phyloP scores from a whole-genome alignment of 2,888 invertebrate species.

The Hofmannophila pseudospretella region DNA sequence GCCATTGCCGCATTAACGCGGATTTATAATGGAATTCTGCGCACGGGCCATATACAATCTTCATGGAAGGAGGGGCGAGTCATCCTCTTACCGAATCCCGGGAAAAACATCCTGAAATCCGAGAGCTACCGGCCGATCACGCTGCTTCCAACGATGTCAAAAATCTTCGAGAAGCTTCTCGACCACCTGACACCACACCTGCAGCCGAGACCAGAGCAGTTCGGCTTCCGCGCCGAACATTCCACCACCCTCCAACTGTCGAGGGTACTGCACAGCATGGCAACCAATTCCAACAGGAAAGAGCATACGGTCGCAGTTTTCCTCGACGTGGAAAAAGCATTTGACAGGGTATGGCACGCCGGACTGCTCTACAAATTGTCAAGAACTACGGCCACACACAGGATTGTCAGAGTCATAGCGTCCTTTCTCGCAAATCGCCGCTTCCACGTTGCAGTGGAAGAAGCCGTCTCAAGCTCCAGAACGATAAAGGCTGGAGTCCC shows the following conservation, averaged over 20 bases:
- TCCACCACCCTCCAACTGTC: slow-evolving; percentile 25
- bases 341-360: no score
- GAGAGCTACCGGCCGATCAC: slow-evolving; percentile 18
- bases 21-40: slow-evolving; percentile 16
- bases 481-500: slow-evolving; percentile 19
- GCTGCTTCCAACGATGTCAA: background rate
- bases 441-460: slow-evolving; percentile 18
- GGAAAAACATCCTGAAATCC: slow-evolving; percentile 13
- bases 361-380: slow-evolving; percentile 26
- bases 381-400: slow-evolving; percentile 5
- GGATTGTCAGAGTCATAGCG: slow-evolving; percentile 10
- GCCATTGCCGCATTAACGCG: slow-evolving; percentile 9
- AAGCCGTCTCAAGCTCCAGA: background rate
- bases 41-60: slow-evolving; percentile 17
- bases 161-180: slow-evolving; percentile 2
- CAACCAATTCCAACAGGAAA: slow-evolving; percentile 7
- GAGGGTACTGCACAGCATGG: slow-evolving; percentile 19
- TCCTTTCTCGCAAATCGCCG: slow-evolving; percentile 14
- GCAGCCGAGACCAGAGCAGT: slow-evolving; percentile 16
- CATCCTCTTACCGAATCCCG: slow-evolving; percentile 19
- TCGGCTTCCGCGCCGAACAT: slow-evolving; percentile 20
- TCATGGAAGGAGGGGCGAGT: slow-evolving; percentile 15
- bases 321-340: no score
- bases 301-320: no score
- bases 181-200: background rate